Base-by-base conservation (phyloP, 2,113 vertebrate genomes). In the Psettodes erumei region DNA sequence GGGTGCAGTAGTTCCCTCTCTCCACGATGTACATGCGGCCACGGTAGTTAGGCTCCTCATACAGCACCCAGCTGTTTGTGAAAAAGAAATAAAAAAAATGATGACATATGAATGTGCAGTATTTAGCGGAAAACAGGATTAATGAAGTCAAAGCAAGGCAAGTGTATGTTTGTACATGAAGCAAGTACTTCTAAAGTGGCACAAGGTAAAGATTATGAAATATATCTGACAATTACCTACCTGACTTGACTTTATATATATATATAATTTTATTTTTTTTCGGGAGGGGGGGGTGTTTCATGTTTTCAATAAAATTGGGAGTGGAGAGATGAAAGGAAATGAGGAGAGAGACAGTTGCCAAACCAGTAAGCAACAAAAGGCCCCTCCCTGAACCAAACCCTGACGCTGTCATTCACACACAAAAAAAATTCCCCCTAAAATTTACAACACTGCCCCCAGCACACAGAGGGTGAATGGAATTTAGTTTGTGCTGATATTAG, bases 21-120 rank as follows among this genome's bases (percentile, higher is more conserved):
- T 98, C 96, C 86, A 98, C 95, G 37, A 98, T 82, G 54, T 96
- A 97, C 97, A 97, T 97, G 59, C 94, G 95, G 37, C 97, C 96
- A 0, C 91, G 94, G 89, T 96, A 98, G 92, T 95, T 98, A 28
- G 96, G 96, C 90, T 98, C 96, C 82, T 98, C 95, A 0, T 98
- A 96, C 85, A 98, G 82, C 87, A 97, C 96, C 97, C 97, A 97
- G 89, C 96, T 98, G 86, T 64, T 66, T 23, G 45, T 21, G 27
- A 45, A n/a, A 65, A 11, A 54, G 25, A 25, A 42, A 75, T 37
- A 8, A 43, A 61, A 16, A 43, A 59, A 15, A 27, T 10, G 19
- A 30, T 53, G 25, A 35, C 5, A 7, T 7, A 23, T 25, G n/a
- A 2, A 42, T 50, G 2, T 50, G 33, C 18, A 18, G 2, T 21